Evolutionary conservation across 2,797 vertebrate genomes (phyloP).

Genomic region (Catharus ustulatus): DNA sequence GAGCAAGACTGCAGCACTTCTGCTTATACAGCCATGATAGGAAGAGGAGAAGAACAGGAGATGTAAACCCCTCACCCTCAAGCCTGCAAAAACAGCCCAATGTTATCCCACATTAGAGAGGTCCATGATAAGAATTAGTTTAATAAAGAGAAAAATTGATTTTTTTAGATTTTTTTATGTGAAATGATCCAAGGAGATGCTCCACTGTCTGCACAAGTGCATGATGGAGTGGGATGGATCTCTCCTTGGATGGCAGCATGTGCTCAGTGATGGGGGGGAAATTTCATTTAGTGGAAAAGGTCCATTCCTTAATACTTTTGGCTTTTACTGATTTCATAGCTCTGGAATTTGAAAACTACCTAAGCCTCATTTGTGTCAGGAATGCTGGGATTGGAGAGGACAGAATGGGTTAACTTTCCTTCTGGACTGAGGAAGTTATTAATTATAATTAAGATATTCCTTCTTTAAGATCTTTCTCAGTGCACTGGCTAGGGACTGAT

Average conservation of each 20-base stretch:
- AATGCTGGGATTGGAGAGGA: neutral
- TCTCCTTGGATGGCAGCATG: rapidly evolving
- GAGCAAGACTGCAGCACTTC: neutral
- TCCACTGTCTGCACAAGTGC: neutral
- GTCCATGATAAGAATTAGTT: neutral
- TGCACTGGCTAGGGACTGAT: rapidly evolving
- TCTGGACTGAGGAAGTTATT: neutral
- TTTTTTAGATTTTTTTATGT: neutral
- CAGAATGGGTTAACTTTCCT: neutral
- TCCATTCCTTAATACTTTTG: neutral
- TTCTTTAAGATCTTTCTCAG: neutral
- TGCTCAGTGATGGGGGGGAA: neutral
- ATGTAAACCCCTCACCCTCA: neutral
- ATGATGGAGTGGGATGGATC: neutral
- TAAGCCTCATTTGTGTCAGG: neutral
- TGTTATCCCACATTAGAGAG: neutral
- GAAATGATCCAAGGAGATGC: neutral
- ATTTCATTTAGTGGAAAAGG: rapidly evolving
- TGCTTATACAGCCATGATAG: rapidly evolving
- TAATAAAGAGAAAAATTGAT: neutral
- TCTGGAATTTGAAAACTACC: neutral
- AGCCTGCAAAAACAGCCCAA: neutral
- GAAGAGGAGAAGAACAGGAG: neutral
- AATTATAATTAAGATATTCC: neutral
- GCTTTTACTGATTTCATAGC: neutral